These are phyloP conservation scores for Macrophya alboannulata DNA, from an alignment of 2,888 invertebrate genomes.

Conservation along the genomic window DNA sequence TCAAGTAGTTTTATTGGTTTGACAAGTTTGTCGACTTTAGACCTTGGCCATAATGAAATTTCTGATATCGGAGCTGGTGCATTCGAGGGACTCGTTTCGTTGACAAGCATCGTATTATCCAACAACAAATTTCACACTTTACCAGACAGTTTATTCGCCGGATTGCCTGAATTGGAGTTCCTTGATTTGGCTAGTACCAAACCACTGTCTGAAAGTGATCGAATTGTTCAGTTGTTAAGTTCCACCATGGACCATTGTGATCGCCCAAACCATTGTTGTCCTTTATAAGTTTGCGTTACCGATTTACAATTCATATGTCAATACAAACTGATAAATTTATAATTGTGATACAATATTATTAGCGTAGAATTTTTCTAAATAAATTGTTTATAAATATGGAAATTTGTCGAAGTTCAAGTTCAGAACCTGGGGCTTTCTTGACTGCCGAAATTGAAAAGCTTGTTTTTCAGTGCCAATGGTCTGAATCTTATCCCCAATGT, in stretches of 20 bases:
- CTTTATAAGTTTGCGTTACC: background rate
- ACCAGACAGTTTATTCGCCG: slow-evolving; percentile 5
- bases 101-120: background rate
- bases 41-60: slow-evolving; percentile 7
- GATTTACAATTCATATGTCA: background rate
- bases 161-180: background rate
- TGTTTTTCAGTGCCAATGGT: too few relatives aligned
- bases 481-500: too few relatives aligned
- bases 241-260: too few relatives aligned
- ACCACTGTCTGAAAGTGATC: too few relatives aligned
- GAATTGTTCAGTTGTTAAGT: too few relatives aligned
- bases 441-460: too few relatives aligned
- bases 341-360: too few relatives aligned
- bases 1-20: background rate
- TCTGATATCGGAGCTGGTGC: slow-evolving; percentile 1
- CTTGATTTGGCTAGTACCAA: background rate
- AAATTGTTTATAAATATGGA: too few relatives aligned
- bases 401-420: too few relatives aligned
- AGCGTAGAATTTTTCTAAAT: too few relatives aligned
- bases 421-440: too few relatives aligned
- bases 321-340: background rate
- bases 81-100: slow-evolving; percentile 6
- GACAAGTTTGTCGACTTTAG: background rate
- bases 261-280: too few relatives aligned
- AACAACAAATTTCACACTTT: slow-evolving; percentile 21